Evolutionary conservation across 2,797 vertebrate genomes (phyloP), one percentile per base, ranked within the genome.

Genomic region (Thripadectes ignobilis): DNA sequence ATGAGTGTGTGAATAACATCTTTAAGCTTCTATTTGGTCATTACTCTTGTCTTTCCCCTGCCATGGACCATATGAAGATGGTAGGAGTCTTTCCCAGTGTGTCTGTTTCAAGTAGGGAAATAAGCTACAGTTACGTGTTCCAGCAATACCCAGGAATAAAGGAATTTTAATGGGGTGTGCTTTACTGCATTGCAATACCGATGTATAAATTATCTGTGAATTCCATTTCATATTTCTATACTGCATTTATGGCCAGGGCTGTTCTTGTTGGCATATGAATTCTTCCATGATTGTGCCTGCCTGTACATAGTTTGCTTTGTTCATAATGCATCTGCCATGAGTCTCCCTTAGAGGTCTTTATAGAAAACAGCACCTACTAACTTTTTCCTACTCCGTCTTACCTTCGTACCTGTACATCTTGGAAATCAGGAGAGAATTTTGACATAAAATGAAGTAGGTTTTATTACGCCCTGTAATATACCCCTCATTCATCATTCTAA

Each of bases 241-340:
- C 38, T 46, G 62, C 63, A 2, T 79, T 88, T 90, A 38, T 63
- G 57, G 57, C 63, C 34, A 54, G 24, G 52, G 38, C 85, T 76
- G 59, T 43, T 88, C 57, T 88, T 69, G 58, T 51, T 82, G 71
- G 57, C 88, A 29, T 77, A 43, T 90, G 84, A 82, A 82, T 82
- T 92, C 63, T 74, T 74, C 58, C 8, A 0, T 81, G 58, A 61
- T 77, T 73, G 15, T 73, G 59, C 41, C 63, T 75, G 66, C 55
- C 62, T 55, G 22, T 54, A 52, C n/a, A 2, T 22, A 29, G 34
- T 69, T 78, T 88, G n/a, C 59, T 76, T 79, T 73, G 48, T 32
- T 96, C 71, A 6, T 67, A 51, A 9, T 22, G 23, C 2, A 0
- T 76, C 76, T 86, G 72, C 82, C 58, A 2, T 59, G 36, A 80